Evolutionary conservation across 2,113 vertebrate species (phyloP).

Genomic region (Halcyon malimbica): DNA sequence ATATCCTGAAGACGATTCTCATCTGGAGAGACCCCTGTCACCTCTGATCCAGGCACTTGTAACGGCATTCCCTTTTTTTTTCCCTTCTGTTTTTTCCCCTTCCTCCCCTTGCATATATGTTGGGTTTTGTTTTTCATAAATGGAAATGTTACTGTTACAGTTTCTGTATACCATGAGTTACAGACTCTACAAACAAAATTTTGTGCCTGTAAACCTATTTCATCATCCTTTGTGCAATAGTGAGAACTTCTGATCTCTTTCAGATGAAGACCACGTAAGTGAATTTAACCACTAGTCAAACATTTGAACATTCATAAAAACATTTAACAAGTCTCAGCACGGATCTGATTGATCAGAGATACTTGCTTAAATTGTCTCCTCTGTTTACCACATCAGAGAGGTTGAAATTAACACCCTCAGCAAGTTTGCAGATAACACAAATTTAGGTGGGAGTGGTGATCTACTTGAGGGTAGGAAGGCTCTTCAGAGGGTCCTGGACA

Average conservation of each 20-base stretch:
- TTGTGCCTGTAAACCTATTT: not conserved
- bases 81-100: not conserved
- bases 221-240: not conserved
- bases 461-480: too few relatives aligned
- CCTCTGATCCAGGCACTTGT: not conserved
- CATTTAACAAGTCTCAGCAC: not conserved
- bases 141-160: not conserved
- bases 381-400: not conserved
- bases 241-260: not conserved
- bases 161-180: not conserved
- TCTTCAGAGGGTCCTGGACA: too few relatives aligned
- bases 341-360: not conserved
- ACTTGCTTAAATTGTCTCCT: not conserved
- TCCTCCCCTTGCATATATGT: not conserved
- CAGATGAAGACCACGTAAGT: not conserved
- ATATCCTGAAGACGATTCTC: not conserved
- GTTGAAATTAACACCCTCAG: not conserved
- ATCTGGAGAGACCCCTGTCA: not conserved
- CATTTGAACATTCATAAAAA: not conserved
- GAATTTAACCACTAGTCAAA: not conserved
- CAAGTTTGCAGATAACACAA: too few relatives aligned
- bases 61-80: accelerated
- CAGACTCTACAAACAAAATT: not conserved
- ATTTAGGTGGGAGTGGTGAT: too few relatives aligned
- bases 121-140: not conserved